phyloP scores from a whole-genome alignment of 2,797 vertebrate species.

The Parambassis ranga region DNA sequence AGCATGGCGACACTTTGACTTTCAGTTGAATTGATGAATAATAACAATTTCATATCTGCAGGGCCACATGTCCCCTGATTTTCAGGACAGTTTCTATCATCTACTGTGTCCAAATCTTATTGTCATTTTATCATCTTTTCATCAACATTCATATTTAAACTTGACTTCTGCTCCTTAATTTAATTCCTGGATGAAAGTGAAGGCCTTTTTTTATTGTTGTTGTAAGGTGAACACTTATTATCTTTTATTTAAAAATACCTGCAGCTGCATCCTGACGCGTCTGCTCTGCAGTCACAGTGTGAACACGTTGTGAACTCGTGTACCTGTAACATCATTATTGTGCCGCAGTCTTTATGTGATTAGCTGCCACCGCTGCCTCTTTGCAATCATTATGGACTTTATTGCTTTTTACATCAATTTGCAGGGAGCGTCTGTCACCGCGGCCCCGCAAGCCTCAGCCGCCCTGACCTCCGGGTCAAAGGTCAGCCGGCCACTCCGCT shows the following conservation, averaged over 20 bases:
- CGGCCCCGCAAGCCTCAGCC: conserved; percentile 25
- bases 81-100: neutral
- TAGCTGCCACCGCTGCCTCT: too few species aligned
- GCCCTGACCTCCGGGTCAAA: conserved; percentile 58
- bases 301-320: too few species aligned
- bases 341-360: neutral
- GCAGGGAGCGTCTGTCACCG: conserved; percentile 35
- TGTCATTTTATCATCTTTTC: neutral
- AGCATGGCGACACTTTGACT: conserved; percentile 17
- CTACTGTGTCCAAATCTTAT: neutral
- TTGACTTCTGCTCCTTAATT: neutral
- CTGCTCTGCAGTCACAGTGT: too few species aligned
- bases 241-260: neutral
- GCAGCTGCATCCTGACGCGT: neutral
- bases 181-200: neutral
- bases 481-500: conserved; percentile 67
- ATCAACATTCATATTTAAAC: neutral
- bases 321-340: neutral
- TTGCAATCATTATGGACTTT: conserved; percentile 25
- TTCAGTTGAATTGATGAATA: conserved; percentile 61
- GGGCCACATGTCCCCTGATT: neutral
- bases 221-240: neutral
- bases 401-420: conserved; percentile 47
- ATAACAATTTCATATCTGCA: conserved; percentile 30
- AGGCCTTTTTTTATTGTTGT: neutral